Percentiles rank a stretch among this genome's conserved stretches.
These are phyloP conservation scores for Meriones unguiculatus DNA, from an alignment of 2,113 vertebrate species.

Conservation along the genomic window DNA sequence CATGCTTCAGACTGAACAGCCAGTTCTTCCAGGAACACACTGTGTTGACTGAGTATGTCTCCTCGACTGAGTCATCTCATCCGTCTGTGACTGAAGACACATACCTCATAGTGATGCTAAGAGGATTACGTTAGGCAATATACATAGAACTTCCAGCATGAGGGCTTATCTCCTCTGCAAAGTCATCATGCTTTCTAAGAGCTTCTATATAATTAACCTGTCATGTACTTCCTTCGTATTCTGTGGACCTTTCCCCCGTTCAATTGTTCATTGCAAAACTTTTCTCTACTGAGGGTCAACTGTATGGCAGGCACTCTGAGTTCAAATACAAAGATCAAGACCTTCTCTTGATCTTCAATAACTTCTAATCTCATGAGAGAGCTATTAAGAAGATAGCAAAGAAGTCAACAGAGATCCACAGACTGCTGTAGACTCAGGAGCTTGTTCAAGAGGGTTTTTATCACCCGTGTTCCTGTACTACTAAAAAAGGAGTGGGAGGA, in stretches of 20 bases:
- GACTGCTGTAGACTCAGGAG: background rate
- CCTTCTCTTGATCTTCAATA: background rate
- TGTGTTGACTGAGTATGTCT: background rate
- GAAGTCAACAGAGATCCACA: background rate
- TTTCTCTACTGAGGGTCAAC: background rate
- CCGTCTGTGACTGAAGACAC: background rate
- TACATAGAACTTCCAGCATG: background rate
- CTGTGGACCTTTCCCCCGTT: background rate
- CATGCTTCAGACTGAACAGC: background rate
- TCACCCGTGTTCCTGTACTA: background rate
- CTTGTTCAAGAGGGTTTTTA: background rate
- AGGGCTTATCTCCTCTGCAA: background rate
- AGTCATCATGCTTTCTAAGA: background rate
- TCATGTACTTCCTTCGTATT: background rate
- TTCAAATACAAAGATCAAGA: background rate
- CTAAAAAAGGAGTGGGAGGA: background rate
- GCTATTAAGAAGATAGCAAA: background rate
- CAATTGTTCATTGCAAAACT: background rate
- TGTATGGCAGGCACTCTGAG: background rate
- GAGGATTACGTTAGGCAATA: background rate
- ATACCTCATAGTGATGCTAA: background rate
- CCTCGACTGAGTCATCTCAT: background rate
- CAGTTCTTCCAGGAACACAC: background rate
- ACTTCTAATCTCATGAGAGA: background rate
- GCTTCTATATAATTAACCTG: background rate